Evolutionary conservation across 53 echinoderm and acorn worm genomes (phyloP).

Genomic region (Paracentrotus lividus): DNA sequence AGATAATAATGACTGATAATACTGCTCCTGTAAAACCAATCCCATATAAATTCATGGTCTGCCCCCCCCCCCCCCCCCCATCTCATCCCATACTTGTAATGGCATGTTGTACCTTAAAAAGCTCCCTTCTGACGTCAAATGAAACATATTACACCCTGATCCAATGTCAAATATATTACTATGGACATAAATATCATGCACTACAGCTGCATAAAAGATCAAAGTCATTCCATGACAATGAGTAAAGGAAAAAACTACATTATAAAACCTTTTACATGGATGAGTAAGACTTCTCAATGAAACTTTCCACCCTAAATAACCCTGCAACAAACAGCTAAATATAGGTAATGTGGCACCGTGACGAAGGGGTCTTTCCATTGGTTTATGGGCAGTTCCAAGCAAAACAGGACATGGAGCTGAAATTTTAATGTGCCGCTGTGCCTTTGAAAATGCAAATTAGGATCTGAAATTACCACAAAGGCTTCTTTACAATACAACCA

Average conservation of each 20-base stretch:
- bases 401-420: too few relatives aligned
- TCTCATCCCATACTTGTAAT: too few relatives aligned
- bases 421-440: too few relatives aligned
- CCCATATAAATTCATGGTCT: background rate
- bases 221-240: background rate
- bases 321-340: background rate
- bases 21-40: background rate
- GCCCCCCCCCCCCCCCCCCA: too few relatives aligned
- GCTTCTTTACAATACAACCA: too few relatives aligned
- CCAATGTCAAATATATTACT: background rate
- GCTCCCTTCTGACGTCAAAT: background rate
- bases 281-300: background rate
- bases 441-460: too few relatives aligned
- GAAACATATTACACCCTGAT: background rate
- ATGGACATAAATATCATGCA: background rate
- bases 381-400: too few relatives aligned
- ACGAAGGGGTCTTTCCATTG: background rate
- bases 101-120: background rate
- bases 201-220: background rate
- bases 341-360: background rate
- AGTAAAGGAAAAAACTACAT: background rate
- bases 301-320: background rate
- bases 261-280: background rate
- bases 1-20: background rate
- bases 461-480: too few relatives aligned